Evolutionary conservation across 2,113 vertebrate genomes (phyloP).

Genomic region (Silurus asotus): DNA sequence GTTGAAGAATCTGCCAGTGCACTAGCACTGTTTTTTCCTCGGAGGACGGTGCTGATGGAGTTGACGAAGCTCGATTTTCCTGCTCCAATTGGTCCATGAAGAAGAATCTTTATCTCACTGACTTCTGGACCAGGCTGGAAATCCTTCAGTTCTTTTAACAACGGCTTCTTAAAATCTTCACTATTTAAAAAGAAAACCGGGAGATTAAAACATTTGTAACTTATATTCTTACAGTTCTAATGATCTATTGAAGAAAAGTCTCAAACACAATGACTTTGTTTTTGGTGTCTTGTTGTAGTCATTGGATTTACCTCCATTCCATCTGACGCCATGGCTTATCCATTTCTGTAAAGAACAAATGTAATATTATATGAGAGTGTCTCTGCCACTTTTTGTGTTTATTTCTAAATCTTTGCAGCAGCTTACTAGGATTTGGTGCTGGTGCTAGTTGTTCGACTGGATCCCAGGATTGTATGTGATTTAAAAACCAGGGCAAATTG

Average conservation of each 20-base stretch:
- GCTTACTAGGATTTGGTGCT: too few species aligned
- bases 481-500: too few species aligned
- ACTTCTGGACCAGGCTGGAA: background rate
- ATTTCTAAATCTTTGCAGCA: too few species aligned
- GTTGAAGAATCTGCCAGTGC: background rate
- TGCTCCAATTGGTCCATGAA: constrained; percentile 18
- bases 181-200: background rate
- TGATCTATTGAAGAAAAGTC: too few species aligned
- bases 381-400: too few species aligned
- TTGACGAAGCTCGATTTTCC: constrained; percentile 14
- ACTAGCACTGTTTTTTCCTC: background rate
- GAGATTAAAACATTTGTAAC: too few species aligned
- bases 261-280: too few species aligned
- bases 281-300: background rate
- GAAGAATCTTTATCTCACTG: background rate
- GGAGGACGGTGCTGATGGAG: background rate
- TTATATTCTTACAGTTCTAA: background rate
- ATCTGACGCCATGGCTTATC: background rate
- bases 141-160: background rate
- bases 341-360: constrained; percentile 3
- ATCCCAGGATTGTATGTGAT: too few species aligned
- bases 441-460: too few species aligned
- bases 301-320: background rate
- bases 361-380: too few species aligned
- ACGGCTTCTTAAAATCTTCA: background rate